Base-by-base conservation (phyloP, 2,113 vertebrate genomes). In the Cepphus grylle region DNA sequence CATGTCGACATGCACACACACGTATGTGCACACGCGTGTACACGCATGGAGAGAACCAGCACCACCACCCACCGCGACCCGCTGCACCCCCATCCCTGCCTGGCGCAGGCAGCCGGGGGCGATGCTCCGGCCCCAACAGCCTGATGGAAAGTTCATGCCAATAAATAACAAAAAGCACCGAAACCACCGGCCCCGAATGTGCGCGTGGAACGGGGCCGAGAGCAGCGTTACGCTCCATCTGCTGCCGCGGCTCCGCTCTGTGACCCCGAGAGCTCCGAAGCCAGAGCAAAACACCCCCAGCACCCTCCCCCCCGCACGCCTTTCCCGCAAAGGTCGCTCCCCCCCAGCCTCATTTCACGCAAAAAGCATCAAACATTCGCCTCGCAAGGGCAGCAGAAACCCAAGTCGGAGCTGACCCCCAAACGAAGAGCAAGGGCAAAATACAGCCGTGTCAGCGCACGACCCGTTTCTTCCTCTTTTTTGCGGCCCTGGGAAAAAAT, bases 401-500 rank as follows among this genome's bases (percentile, higher is more conserved):
- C 1, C 27, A 4, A 67, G 56, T 25, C 32, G 11, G 59, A 50
- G 61, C 83, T 81, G 94, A 91, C 94, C 94, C 95, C 53, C 88
- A 88, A 78, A 73, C 2, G 62, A 59, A 72, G 49, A 74, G 83
- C 86, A 96, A 96, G 96, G 96, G 91, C 96, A 95, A 83, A 86
- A 86, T 42, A 74, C 40, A 93, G 95, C 94, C 77, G 7, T 15
- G 92, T 74, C 95, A 92, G 90, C 83, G 18, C n/a, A 4, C 79
- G 20, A 88, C 91, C 95, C 53, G 81, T 66, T 93, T 36, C 88
- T 49, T 74, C 65, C 86, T 84, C 89, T 67, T 89, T 95, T 91
- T 79, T 40, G 36, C 91, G 89, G 95, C 88, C 90, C 73, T 86
- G 86, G 77, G 95, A 91, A 86, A 86, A 94, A 95, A 96, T 95